These are phyloP conservation scores for Cerastoderma edule DNA, from an alignment of 2,888 invertebrate species.

Conservation along the genomic window DNA sequence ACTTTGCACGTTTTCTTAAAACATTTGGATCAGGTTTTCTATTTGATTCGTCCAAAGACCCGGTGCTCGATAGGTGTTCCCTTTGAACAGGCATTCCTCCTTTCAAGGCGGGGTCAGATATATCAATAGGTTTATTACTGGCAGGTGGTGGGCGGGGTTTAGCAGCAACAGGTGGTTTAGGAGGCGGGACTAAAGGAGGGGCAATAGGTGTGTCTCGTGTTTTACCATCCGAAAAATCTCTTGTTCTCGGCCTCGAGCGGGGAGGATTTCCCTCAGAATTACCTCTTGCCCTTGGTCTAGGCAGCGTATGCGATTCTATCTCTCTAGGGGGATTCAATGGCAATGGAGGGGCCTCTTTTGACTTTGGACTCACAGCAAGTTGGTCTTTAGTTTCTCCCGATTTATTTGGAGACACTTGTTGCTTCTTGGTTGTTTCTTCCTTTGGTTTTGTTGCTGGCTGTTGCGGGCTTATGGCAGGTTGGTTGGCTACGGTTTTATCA, in stretches of 20 bases:
- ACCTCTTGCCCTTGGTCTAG: conserved; percentile 49
- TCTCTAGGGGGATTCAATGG: conserved; percentile 53
- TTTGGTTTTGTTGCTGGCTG: conserved; percentile 2
- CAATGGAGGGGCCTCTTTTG: conserved; percentile 57
- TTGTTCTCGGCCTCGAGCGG: conserved; percentile 44
- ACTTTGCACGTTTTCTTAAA: conserved; percentile 72
- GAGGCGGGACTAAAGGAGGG: too few species aligned
- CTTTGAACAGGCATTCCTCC: conserved; percentile 24
- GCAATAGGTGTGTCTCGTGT: conserved; percentile 52
- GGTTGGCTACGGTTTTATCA: conserved; percentile 3
- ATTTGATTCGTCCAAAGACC: conserved; percentile 38
- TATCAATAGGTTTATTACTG: conserved; percentile 29
- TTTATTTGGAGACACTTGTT: conserved; percentile 42
- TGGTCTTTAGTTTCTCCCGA: conserved; percentile 36
- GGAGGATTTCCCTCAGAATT: conserved; percentile 46
- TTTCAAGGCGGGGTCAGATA: conserved; percentile 4
- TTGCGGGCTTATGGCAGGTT: conserved; percentile 29
- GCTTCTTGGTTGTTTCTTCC: conserved; percentile 18
- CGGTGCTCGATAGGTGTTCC: conserved; percentile 35
- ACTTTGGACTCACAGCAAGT: conserved; percentile 48
- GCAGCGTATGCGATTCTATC: conserved; percentile 31
- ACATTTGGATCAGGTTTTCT: conserved; percentile 55
- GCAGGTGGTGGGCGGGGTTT: conserved; percentile 50
- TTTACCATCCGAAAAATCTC: conserved; percentile 45
- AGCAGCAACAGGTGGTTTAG: conserved; percentile 56